phyloP scores from a whole-genome alignment of 2,113 vertebrate species.

The Neolamprologus hecqui region DNA sequence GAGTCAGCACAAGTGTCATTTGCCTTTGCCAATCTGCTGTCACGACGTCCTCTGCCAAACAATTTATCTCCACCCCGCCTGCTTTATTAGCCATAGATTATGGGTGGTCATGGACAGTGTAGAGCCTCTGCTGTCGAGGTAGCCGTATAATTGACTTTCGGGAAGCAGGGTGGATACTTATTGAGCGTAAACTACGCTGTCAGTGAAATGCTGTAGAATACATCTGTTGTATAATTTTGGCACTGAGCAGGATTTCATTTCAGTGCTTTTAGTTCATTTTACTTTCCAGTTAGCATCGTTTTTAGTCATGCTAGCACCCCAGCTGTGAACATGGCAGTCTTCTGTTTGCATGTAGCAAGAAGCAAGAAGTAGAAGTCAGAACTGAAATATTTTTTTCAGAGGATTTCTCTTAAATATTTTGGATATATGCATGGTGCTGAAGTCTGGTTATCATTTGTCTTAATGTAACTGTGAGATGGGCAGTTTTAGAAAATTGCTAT shows the following conservation, averaged over 20 bases:
- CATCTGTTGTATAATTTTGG: neutral
- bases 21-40: slow-evolving; percentile 58
- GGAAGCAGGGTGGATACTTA: slow-evolving; percentile 48
- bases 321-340: neutral
- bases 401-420: neutral
- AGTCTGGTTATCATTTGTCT: neutral
- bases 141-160: slow-evolving; percentile 51
- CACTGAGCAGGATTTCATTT: neutral
- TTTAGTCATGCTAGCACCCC: neutral
- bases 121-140: slow-evolving; percentile 59
- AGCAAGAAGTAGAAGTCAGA: neutral
- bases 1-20: slow-evolving; percentile 71
- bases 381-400: neutral
- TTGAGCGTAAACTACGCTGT: slow-evolving; percentile 32
- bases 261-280: neutral
- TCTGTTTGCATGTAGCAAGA: neutral
- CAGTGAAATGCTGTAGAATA: slow-evolving; percentile 27
- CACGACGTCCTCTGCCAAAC: slow-evolving; percentile 52
- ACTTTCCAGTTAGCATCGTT: neutral
- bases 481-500: neutral
- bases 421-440: neutral
- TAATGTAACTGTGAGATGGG: neutral
- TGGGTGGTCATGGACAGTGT: slow-evolving; percentile 30
- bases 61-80: slow-evolving; percentile 51
- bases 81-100: slow-evolving; percentile 70